These are phyloP conservation scores for Centropus bengalensis DNA, from an alignment of 2,113 vertebrate species.

Conservation along the genomic window DNA sequence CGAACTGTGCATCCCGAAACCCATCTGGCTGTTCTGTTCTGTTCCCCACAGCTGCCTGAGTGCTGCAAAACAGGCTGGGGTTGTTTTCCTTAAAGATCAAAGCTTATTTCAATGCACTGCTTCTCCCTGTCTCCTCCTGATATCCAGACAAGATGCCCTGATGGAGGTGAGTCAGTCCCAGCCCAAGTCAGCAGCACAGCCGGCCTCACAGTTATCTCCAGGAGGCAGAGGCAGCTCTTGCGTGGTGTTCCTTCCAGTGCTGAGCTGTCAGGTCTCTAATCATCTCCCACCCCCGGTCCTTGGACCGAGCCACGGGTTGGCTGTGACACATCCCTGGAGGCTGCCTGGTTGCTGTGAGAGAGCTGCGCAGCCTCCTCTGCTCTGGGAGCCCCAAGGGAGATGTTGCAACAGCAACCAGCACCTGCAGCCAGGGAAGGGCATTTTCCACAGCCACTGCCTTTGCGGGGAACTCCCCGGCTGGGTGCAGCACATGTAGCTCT, in stretches of 20 bases:
- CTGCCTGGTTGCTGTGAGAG: conserved; percentile 19
- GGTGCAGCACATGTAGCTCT: not conserved
- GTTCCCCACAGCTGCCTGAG: not conserved
- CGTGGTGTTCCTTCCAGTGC: not conserved
- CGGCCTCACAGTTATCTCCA: not conserved
- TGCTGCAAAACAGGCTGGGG: not conserved
- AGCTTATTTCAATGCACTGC: conserved; percentile 14
- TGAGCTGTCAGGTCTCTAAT: not conserved
- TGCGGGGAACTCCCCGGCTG: not conserved
- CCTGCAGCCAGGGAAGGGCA: conserved; percentile 35
- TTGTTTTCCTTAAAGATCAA: not conserved
- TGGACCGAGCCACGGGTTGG: not conserved
- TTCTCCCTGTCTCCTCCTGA: conserved; percentile 43
- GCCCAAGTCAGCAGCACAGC: not conserved
- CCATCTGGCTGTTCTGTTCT: not conserved
- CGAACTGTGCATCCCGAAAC: not conserved
- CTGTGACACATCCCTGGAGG: not conserved
- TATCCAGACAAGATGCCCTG: conserved; percentile 42
- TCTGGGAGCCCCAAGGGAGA: not conserved
- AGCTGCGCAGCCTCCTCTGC: not conserved
- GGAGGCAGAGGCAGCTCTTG: not conserved
- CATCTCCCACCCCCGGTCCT: conserved; percentile 10
- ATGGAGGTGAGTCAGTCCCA: not conserved
- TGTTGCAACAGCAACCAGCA: conserved; percentile 31
- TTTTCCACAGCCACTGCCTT: not conserved